A percentile compares a stretch with the other conserved stretches of the same genome.
Evolutionary conservation across 2,888 invertebrate genomes (phyloP).

Genomic region (Rotaria sp.): DNA sequence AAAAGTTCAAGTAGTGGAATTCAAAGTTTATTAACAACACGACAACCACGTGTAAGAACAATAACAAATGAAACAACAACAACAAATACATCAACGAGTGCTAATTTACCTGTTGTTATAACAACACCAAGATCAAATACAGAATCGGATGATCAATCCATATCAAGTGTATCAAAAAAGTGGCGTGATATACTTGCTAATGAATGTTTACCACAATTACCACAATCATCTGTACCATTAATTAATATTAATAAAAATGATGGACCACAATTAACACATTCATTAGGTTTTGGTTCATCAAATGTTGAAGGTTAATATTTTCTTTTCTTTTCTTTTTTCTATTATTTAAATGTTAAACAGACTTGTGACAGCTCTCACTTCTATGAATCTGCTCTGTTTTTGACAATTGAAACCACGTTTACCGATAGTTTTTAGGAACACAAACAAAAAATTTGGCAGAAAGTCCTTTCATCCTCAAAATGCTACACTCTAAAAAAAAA

Average conservation of each 20-base stretch:
- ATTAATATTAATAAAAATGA: neutral
- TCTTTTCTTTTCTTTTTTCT: too few species aligned
- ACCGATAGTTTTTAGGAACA: too few species aligned
- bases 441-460: too few species aligned
- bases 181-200: conserved; percentile 23
- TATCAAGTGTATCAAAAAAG: conserved; percentile 12
- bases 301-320: neutral
- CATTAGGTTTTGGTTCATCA: conserved; percentile 2
- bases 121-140: conserved; percentile 22
- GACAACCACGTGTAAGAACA: conserved; percentile 13
- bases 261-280: neutral
- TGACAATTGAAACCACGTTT: too few species aligned
- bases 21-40: conserved; percentile 15
- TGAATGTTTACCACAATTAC: conserved; percentile 13
- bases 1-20: conserved; percentile 30
- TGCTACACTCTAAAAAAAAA: too few species aligned
- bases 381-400: too few species aligned
- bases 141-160: neutral
- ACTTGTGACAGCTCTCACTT: too few species aligned
- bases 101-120: neutral
- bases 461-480: too few species aligned
- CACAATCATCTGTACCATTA: neutral
- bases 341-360: too few species aligned
- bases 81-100: neutral
- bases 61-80: conserved; percentile 22